These are phyloP conservation scores for Tylochromis polylepis DNA, from an alignment of 2,113 vertebrate species.

Conservation along the genomic window DNA sequence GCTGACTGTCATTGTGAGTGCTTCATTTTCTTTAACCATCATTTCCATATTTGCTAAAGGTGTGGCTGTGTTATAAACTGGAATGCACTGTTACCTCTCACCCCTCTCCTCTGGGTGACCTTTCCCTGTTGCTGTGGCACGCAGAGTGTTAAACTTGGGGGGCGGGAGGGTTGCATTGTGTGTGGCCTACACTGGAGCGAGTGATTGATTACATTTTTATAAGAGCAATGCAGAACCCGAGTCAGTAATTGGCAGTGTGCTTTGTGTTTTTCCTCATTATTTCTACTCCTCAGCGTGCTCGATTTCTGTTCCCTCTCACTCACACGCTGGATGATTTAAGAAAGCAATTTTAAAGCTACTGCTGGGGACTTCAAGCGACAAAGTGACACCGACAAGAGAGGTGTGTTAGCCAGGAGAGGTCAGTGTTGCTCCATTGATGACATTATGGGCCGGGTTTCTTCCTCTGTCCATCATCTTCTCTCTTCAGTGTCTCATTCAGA, in stretches of 20 bases:
- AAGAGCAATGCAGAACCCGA: conserved; percentile 32
- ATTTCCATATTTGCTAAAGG: conserved; percentile 3
- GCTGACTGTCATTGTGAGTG: background rate
- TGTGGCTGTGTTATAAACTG: background rate
- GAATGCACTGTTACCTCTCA: background rate
- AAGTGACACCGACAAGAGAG: background rate
- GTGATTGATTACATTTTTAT: conserved; percentile 66
- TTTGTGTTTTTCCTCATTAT: conserved; percentile 45
- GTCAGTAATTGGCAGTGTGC: conserved; percentile 49
- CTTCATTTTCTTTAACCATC: background rate
- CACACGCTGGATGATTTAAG: conserved; percentile 53
- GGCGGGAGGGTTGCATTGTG: background rate
- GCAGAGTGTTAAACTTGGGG: conserved; percentile 20
- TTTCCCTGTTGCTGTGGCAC: background rate
- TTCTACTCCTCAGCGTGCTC: conserved; percentile 29
- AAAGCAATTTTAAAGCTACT: conserved; percentile 55
- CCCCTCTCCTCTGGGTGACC: background rate
- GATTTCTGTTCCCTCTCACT: conserved; percentile 49
- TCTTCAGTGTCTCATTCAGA: conserved; percentile 9
- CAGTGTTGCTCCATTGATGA: conserved; percentile 81
- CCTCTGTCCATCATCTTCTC: background rate
- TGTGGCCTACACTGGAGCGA: conserved; percentile 17
- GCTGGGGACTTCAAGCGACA: background rate
- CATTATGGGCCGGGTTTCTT: background rate
- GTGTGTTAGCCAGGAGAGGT: conserved; percentile 79